A percentile compares a stretch with the other conserved stretches of the same genome.
Evolutionary conservation across 2,113 vertebrate species (phyloP).

Genomic region (Neofelis nebulosa): DNA sequence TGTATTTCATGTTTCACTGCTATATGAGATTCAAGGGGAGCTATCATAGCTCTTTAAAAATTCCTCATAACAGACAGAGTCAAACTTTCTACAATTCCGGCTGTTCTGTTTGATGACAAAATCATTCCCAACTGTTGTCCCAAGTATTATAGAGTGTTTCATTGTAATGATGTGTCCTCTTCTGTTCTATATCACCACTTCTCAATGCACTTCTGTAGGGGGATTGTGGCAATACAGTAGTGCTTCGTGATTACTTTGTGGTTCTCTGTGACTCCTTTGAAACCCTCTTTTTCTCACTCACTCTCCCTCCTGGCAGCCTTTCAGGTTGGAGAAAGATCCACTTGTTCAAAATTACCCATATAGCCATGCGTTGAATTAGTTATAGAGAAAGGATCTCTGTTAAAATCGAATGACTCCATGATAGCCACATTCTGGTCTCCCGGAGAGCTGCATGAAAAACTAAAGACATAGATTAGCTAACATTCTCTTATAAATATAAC

Average conservation of each 20-base stretch:
- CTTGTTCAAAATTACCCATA: conserved; percentile 79
- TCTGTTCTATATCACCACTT: not conserved
- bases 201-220: conserved; percentile 60
- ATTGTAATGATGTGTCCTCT: not conserved
- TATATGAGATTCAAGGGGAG: not conserved
- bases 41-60: not conserved
- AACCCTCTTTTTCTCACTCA: conserved; percentile 65
- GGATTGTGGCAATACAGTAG: conserved; percentile 9
- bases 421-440: conserved; percentile 50
- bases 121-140: not conserved
- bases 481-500: not conserved
- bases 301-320: conserved; percentile 69
- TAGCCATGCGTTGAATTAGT: conserved; percentile 74
- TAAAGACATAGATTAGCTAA: not conserved
- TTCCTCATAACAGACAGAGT: not conserved
- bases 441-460: conserved; percentile 42
- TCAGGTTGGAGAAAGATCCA: conserved; percentile 78
- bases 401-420: conserved; percentile 56
- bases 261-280: conserved; percentile 68
- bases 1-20: conserved; percentile 43
- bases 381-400: conserved; percentile 81
- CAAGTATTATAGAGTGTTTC: not conserved
- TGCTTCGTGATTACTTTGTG: conserved; percentile 51
- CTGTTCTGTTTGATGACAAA: conserved; percentile 8
- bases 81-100: not conserved